These are phyloP conservation scores for Notarius lentiginosus DNA, from an alignment of 2,113 vertebrate genomes.

Conservation along the genomic window DNA sequence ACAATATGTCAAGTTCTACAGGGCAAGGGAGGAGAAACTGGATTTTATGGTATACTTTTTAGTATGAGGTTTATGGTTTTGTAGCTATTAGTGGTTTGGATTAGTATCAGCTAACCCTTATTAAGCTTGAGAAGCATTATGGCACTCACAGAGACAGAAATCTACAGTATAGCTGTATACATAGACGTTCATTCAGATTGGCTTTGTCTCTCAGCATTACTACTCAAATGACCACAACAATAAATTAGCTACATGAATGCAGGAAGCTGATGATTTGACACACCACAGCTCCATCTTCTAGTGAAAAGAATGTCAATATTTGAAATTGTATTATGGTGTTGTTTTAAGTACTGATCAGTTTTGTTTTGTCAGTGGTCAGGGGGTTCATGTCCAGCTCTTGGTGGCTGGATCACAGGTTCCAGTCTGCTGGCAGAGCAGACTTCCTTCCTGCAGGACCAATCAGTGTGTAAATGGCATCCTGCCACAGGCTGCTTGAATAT, in stretches of 20 bases:
- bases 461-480: conserved; percentile 41
- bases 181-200: not conserved
- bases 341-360: not conserved
- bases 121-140: conserved; percentile 10
- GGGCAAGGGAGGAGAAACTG: not conserved
- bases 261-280: conserved; percentile 18
- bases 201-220: not conserved
- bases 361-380: conserved; percentile 6
- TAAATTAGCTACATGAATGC: not conserved
- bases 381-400: conserved; percentile 33
- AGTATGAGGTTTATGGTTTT: conserved; percentile 11
- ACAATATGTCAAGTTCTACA: not conserved
- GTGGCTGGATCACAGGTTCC: conserved; percentile 45
- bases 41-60: conserved; percentile 7
- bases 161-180: not conserved
- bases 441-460: conserved; percentile 51
- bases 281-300: not conserved
- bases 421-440: conserved; percentile 51
- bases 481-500: conserved; percentile 41
- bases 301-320: conserved; percentile 3
- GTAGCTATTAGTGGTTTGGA: conserved; percentile 18
- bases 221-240: not conserved
- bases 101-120: conserved; percentile 14
- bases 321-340: conserved; percentile 1
- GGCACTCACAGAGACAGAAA: conserved; percentile 1